These are phyloP conservation scores for Neosilurus hyrtlii DNA, from an alignment of 2,797 vertebrate genomes.

Conservation along the genomic window DNA sequence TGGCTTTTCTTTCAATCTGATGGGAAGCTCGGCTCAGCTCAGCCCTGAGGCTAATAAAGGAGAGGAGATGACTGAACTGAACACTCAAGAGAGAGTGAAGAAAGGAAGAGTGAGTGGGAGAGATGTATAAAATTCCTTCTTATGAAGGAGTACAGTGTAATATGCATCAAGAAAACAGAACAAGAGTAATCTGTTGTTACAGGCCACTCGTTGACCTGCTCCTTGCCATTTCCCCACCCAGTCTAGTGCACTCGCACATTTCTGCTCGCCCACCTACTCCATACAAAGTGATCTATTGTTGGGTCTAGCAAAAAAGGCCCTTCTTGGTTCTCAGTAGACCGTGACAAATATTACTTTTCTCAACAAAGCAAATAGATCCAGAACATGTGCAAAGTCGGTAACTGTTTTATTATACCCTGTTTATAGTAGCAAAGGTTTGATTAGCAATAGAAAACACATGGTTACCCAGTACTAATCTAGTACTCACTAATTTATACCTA, in stretches of 20 bases:
- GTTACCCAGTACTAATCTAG: background rate
- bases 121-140: slow-evolving; percentile 26
- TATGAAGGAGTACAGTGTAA: slow-evolving; percentile 35
- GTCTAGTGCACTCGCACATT: slow-evolving; percentile 39
- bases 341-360: slow-evolving; percentile 23
- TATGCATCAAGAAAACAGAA: slow-evolving; percentile 21
- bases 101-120: slow-evolving; percentile 16
- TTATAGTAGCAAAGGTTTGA: background rate
- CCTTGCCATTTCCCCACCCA: slow-evolving; percentile 36
- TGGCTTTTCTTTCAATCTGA: slow-evolving; percentile 30
- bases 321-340: slow-evolving; percentile 19
- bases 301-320: background rate
- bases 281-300: slow-evolving; percentile 35
- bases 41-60: slow-evolving; percentile 29
- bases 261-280: slow-evolving; percentile 23
- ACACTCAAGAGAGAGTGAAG: background rate
- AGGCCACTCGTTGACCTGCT: slow-evolving; percentile 37
- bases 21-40: slow-evolving; percentile 36
- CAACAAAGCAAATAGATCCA: background rate
- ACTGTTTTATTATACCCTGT: background rate
- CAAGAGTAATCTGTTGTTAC: slow-evolving; percentile 45
- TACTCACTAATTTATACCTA: background rate
- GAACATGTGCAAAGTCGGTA: background rate
- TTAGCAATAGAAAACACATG: background rate
- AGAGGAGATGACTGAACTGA: slow-evolving; percentile 17